phyloP scores from a whole-genome alignment of 2,113 vertebrate species.

The Diphyllodes magnificus region DNA sequence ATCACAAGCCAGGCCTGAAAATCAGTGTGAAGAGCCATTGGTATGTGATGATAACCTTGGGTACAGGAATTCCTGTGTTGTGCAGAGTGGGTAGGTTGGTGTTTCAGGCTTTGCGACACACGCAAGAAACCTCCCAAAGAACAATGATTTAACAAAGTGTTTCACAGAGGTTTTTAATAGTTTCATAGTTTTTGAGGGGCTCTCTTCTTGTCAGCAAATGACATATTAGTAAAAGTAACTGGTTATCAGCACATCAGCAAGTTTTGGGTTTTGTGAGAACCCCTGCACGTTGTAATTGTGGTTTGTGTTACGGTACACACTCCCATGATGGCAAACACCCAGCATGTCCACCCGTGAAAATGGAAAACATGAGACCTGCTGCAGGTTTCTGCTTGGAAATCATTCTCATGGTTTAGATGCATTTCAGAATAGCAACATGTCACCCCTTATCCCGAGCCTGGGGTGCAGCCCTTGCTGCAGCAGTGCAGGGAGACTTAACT shows the following conservation, averaged over 20 bases:
- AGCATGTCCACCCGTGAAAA: background rate
- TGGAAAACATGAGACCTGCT: background rate
- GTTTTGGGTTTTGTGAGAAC: conserved; percentile 23
- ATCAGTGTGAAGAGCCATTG: background rate
- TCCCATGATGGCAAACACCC: background rate
- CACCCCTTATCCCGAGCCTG: background rate
- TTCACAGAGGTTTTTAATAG: background rate
- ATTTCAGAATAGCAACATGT: background rate
- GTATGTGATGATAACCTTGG: background rate
- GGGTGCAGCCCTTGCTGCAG: background rate
- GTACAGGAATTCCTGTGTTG: fast-evolving
- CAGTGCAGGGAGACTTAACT: background rate
- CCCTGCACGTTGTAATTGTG: background rate
- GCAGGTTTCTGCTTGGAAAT: background rate
- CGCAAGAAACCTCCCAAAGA: background rate
- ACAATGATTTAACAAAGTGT: background rate
- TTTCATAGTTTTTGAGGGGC: background rate
- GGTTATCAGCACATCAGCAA: conserved; percentile 14
- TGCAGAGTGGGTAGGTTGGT: background rate
- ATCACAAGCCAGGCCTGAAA: background rate
- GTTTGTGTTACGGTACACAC: conserved; percentile 11
- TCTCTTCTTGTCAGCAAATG: background rate
- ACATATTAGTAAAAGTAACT: background rate
- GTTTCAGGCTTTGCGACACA: background rate
- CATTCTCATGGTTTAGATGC: background rate